Conservation (phyloP, 2,888 invertebrate genomes). For the Microplitis deprimator region DNA sequence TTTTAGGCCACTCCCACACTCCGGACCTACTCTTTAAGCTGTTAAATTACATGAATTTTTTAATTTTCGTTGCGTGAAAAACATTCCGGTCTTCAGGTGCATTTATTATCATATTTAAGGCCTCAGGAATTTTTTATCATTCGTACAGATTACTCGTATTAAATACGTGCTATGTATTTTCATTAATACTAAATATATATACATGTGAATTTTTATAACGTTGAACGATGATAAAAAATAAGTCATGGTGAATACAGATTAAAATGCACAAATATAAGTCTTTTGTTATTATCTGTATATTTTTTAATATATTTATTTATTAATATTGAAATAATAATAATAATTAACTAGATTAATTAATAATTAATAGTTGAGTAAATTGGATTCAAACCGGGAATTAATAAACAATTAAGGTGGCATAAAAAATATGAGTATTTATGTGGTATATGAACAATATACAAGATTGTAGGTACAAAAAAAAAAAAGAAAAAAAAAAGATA, state of each 20-base stretch:
- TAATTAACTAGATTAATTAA: not conserved
- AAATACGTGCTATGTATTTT: slow-evolving; percentile 15
- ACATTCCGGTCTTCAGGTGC: too few species aligned
- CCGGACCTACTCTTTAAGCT: too few species aligned
- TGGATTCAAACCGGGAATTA: slow-evolving; percentile 20
- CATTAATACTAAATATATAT: not conserved
- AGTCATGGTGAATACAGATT: not conserved
- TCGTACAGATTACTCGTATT: not conserved
- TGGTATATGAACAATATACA: slow-evolving; percentile 71
- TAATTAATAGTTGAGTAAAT: slow-evolving; percentile 1
- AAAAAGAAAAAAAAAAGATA: slow-evolving; percentile 55
- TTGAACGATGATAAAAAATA: slow-evolving; percentile 1
- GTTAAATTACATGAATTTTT: too few species aligned
- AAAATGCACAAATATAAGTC: slow-evolving; percentile 17
- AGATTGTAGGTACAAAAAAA: slow-evolving; percentile 60
- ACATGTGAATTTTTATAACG: slow-evolving; percentile 4
- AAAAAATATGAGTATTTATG: slow-evolving; percentile 70
- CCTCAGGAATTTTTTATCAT: slow-evolving; percentile 33
- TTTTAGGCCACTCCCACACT: too few species aligned
- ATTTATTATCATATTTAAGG: not conserved
- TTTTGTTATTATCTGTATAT: not conserved
- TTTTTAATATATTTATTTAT: slow-evolving; percentile 3
- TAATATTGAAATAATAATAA: not conserved
- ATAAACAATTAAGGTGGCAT: slow-evolving; percentile 56
- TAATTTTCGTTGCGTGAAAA: too few species aligned